Evolutionary conservation across 2,888 invertebrate genomes (phyloP).

Genomic region (Caenorhabditis sp.): DNA sequence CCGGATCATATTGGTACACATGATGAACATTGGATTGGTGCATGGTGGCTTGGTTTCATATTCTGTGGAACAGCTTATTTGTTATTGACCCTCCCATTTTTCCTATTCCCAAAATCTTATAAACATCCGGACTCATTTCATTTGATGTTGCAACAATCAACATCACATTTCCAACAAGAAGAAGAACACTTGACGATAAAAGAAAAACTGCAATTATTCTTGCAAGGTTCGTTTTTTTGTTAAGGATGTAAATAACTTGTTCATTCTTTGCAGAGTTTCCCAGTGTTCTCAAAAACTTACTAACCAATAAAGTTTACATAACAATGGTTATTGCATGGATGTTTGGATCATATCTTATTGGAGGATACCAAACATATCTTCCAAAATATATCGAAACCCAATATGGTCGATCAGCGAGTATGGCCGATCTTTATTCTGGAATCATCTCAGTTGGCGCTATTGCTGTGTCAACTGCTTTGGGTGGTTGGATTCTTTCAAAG

Average conservation of each 20-base stretch:
- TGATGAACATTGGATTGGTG: slow-evolving; percentile 81
- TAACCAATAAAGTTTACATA: slow-evolving; percentile 78
- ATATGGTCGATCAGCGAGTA: slow-evolving; percentile 78
- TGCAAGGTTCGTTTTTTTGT: slow-evolving; percentile 8
- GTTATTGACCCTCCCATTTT: slow-evolving; percentile 77
- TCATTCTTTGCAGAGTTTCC: slow-evolving; percentile 68
- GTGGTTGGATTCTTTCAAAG: slow-evolving; percentile 57
- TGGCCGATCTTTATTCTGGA: slow-evolving; percentile 79
- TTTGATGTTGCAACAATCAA: slow-evolving; percentile 26
- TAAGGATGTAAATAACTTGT: neutral
- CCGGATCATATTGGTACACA: slow-evolving; percentile 76
- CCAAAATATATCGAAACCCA: slow-evolving; percentile 82
- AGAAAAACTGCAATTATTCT: slow-evolving; percentile 22
- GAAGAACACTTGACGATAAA: slow-evolving; percentile 15
- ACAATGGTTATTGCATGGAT: slow-evolving; percentile 78
- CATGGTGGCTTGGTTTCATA: slow-evolving; percentile 80
- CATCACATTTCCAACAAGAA: slow-evolving; percentile 16
- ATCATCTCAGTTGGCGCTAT: slow-evolving; percentile 62
- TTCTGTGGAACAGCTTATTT: slow-evolving; percentile 76
- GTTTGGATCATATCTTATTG: slow-evolving; percentile 73
- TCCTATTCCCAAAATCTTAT: slow-evolving; percentile 76
- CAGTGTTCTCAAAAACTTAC: slow-evolving; percentile 75
- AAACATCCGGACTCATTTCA: slow-evolving; percentile 41
- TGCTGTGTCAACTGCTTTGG: slow-evolving; percentile 61
- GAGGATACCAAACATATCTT: slow-evolving; percentile 76